Conservation (phyloP, 2,113 vertebrate species). For the Edolisoma coerulescens region DNA sequence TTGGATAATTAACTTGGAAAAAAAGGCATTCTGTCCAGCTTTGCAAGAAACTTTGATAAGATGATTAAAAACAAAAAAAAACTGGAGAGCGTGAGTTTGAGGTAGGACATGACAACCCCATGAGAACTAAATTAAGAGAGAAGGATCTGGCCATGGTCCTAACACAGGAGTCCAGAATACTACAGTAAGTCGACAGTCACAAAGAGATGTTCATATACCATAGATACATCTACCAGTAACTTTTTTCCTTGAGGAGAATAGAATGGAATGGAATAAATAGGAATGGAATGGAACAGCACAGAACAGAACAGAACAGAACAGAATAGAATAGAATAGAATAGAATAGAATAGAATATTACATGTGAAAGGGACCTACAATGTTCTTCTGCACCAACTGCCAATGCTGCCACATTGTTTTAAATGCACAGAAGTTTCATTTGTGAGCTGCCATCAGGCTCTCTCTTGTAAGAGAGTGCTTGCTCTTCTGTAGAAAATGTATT, state of each 20-base stretch:
- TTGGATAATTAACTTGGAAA: background rate
- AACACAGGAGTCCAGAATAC: background rate
- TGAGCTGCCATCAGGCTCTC: background rate
- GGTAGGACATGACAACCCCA: background rate
- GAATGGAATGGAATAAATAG: background rate
- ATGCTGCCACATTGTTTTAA: background rate
- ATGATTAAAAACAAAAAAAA: background rate
- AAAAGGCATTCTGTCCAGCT: background rate
- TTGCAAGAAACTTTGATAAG: background rate
- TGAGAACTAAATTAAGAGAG: background rate
- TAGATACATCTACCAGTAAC: background rate
- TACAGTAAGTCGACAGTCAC: background rate
- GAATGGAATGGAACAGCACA: background rate
- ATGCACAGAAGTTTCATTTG: conserved; percentile 7
- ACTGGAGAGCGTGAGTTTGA: background rate
- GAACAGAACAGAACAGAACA: background rate
- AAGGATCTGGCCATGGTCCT: background rate
- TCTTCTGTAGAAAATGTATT: background rate
- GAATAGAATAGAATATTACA: too few relatives aligned
- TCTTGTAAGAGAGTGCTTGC: background rate
- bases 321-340: too few relatives aligned
- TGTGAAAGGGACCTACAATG: background rate
- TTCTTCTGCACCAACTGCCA: background rate
- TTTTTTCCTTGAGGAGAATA: background rate
- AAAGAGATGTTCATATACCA: background rate